phyloP scores from a whole-genome alignment of 2,888 invertebrate species.

The Campoplex capitator region DNA sequence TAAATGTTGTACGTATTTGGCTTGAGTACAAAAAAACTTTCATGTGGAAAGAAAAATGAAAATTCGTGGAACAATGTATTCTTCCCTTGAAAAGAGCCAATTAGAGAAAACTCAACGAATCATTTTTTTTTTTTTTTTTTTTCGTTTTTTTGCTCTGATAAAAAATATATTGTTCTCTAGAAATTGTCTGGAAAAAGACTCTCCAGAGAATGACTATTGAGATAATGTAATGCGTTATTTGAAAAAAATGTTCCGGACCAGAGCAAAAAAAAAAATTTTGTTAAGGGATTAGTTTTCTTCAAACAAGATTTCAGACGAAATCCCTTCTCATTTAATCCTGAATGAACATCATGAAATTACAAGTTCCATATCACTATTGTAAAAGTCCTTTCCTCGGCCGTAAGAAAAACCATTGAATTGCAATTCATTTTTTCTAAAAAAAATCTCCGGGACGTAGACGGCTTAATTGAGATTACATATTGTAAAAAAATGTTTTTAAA shows the following conservation, averaged over 20 bases:
- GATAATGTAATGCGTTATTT: no score
- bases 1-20: not conserved
- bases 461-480: not conserved
- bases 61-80: no score
- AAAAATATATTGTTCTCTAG: not conserved
- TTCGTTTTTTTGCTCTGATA: not conserved
- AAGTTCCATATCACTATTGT: not conserved
- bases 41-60: no score
- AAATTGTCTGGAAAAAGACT: not conserved
- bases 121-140: not conserved
- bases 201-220: not conserved
- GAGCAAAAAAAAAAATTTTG: no score
- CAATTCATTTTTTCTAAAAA: not conserved
- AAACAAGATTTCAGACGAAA: not conserved
- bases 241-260: no score
- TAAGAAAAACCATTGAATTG: not conserved
- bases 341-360: not conserved
- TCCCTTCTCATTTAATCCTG: not conserved
- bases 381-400: not conserved
- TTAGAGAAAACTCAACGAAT: not conserved
- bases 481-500: not conserved
- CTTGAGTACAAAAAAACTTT: no score
- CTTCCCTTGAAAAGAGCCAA: not conserved
- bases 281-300: no score
- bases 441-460: not conserved